Evolutionary conservation across 2,888 invertebrate species (phyloP), one percentile per base, ranked within the genome.

Genomic region (Apotomis capreana): DNA sequence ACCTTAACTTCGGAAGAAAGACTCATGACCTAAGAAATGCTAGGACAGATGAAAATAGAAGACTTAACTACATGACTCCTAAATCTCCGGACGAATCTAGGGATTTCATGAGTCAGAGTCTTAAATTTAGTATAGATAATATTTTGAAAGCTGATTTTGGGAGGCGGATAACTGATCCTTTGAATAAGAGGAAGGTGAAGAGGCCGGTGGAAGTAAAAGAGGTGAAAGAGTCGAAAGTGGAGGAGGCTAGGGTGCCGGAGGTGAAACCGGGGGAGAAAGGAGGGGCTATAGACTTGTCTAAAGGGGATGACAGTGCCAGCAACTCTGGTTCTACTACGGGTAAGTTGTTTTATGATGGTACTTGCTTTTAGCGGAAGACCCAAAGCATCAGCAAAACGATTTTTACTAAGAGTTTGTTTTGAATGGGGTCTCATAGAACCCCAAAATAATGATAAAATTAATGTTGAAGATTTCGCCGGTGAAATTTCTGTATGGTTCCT

Each of bases 61-160:
- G 89, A 71, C 73, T 84, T 36, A 84, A 88, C 10, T 84, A 83
- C 46, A 78, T 80, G 62, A 81, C 84, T 2, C 90, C 90, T 0
- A 91, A 91, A 75, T 90, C 91, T 0, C 89, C 90, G 0, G 89
- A 90, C 52, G 91, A 91, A 12, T 88, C 89, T 3, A 87, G 90
- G 12, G 91, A 93, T 70, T 89, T 87, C 9, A 91, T 92, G 0
- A 94, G 95, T 74, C 95, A 95, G 74, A 92, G 94, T 78, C 86
- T 97, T 46, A 96, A 96, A 78, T 97, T 97, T 90, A 97, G 97
- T 82, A 97, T 98, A 84, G 97, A 96, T 81, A 97, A 97, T 87
- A 97, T 97, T 74, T 88, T 97, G 37, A 95, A 97, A 81, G 97
- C 97, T 0, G 97, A 97, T 84, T 97, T 97, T 78, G 97, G 97